Evolutionary conservation across 37 sponge, comb jelly and placozoan genomes (phyloP).

Genomic region (Halisarca cf. caerulea): DNA sequence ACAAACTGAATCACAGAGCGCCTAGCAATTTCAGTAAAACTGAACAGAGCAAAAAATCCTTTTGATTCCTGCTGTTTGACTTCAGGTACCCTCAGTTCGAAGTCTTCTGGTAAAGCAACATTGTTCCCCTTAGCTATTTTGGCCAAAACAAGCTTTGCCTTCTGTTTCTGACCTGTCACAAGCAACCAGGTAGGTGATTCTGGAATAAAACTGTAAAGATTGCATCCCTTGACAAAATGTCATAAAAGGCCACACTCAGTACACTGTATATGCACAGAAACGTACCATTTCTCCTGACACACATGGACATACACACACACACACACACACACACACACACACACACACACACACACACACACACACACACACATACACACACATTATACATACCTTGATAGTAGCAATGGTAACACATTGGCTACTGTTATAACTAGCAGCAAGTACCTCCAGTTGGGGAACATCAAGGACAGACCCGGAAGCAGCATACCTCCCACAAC

Average conservation of each 20-base stretch:
- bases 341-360: too few relatives aligned
- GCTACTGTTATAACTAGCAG: not conserved
- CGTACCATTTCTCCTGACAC: too few relatives aligned
- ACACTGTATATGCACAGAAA: too few relatives aligned
- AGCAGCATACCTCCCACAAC: not conserved
- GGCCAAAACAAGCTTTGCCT: slow-evolving; percentile 48
- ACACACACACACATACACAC: not conserved
- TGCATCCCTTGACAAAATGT: too few relatives aligned
- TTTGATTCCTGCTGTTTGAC: not conserved
- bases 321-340: too few relatives aligned
- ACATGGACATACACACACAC: too few relatives aligned
- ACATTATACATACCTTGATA: not conserved
- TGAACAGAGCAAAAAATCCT: not conserved
- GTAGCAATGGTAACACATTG: not conserved
- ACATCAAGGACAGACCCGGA: not conserved
- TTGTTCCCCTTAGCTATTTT: slow-evolving; percentile 56
- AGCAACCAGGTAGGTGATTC: slow-evolving; percentile 81
- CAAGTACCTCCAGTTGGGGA: slow-evolving; percentile 1
- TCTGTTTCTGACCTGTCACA: slow-evolving; percentile 36
- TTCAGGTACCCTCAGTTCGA: not conserved
- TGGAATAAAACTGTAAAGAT: slow-evolving; percentile 41
- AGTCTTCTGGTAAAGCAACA: slow-evolving; percentile 14
- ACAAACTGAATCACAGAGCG: not conserved
- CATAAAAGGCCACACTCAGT: not conserved
- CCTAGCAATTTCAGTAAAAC: not conserved